Conservation (phyloP, 2,888 invertebrate genomes). For the Brachyptera putata region DNA sequence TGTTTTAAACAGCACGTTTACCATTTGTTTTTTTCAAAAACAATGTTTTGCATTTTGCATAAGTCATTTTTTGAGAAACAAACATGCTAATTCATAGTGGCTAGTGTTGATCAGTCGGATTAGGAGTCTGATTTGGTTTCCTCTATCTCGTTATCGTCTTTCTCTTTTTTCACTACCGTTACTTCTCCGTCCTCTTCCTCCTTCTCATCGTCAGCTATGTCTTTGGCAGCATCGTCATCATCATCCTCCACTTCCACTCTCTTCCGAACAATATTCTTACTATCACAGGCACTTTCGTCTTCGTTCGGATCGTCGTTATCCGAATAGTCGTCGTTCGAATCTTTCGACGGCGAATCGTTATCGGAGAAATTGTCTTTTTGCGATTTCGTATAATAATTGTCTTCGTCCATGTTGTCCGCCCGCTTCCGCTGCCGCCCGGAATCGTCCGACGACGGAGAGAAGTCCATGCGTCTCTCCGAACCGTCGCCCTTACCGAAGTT, state of each 20-base stretch:
- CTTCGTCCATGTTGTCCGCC: constrained; percentile 45
- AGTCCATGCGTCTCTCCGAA: constrained; percentile 3
- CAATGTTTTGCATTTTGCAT: neutral
- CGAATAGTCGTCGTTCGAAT: constrained; percentile 38
- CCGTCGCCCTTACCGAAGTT: constrained; percentile 3
- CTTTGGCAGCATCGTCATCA: constrained; percentile 32
- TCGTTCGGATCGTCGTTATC: constrained; percentile 14
- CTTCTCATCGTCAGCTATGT: constrained; percentile 24
- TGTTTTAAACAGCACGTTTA: constrained; percentile 22
- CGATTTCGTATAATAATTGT: constrained; percentile 46
- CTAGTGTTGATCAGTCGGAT: constrained; percentile 34
- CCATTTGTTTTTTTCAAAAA: neutral
- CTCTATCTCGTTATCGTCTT: constrained; percentile 22
- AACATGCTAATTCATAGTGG: constrained; percentile 30
- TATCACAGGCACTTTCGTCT: constrained; percentile 49
- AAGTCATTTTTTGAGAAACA: neutral
- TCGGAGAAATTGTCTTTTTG: constrained; percentile 29
- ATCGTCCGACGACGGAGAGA: constrained; percentile 27
- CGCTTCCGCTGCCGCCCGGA: neutral
- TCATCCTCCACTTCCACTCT: no score
- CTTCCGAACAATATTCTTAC: constrained; percentile 46
- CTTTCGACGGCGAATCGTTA: constrained; percentile 39
- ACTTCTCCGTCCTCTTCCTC: constrained; percentile 23
- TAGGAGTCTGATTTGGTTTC: constrained; percentile 34
- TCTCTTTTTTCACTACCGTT: constrained; percentile 24